Conservation (phyloP, 2,113 vertebrate genomes). For the Chlorodrepanis virens region DNA sequence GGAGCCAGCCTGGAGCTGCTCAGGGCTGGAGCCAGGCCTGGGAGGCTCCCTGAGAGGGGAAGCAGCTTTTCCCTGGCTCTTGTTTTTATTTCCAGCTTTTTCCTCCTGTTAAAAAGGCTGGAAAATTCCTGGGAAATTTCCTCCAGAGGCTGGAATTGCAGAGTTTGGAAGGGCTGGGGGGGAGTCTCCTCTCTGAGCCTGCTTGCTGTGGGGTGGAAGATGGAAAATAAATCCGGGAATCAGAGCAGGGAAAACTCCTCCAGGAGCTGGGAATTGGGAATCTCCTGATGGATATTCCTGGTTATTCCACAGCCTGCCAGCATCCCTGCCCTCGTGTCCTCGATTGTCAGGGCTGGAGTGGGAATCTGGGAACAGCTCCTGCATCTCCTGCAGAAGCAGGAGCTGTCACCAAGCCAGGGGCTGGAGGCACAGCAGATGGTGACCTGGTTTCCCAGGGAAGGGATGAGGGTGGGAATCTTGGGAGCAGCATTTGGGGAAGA, state of each 20-base stretch:
- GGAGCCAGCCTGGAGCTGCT: background rate
- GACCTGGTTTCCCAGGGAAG: constrained; percentile 18
- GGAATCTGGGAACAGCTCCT: background rate
- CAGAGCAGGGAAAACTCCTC: background rate
- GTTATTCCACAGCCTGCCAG: background rate
- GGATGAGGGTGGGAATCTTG: background rate
- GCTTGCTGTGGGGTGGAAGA: accelerated
- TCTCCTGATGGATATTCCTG: background rate
- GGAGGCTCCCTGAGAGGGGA: background rate
- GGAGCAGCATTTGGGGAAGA: background rate
- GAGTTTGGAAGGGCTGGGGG: background rate
- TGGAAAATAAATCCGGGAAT: background rate
- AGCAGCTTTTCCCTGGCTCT: background rate
- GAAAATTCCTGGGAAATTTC: background rate
- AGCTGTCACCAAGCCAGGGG: background rate
- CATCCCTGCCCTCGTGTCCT: background rate
- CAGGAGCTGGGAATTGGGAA: background rate
- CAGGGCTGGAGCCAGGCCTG: background rate
- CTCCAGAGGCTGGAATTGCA: background rate
- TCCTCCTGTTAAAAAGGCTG: background rate
- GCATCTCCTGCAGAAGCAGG: background rate
- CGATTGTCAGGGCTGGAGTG: background rate
- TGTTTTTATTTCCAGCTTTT: background rate
- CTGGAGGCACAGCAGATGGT: constrained; percentile 44
- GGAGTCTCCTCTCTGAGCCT: background rate